Evolutionary conservation across 2,113 vertebrate species (phyloP), one percentile per base, ranked within the genome.

Genomic region (Theristicus caerulescens): DNA sequence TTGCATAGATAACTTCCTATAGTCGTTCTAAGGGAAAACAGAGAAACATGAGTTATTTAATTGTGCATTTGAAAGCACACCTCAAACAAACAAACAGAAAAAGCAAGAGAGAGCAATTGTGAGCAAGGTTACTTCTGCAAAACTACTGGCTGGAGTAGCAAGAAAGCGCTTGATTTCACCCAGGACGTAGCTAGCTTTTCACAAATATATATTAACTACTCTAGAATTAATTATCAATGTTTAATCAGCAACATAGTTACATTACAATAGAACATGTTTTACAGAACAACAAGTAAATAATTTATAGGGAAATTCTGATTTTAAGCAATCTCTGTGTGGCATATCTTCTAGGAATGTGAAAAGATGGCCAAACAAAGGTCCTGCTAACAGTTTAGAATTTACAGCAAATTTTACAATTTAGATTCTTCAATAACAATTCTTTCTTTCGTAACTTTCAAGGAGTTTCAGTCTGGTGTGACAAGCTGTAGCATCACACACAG

Each of bases 1-100:
- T 98, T 99, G 99, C 99, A 99, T 99, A 98, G 99, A 99, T 98
- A 99, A 98, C 98, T 99, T 99, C 90, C 99, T 98, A 89, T 99
- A 99, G 94, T 99, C 99, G 1, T 99, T 99, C 99, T 99, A 96
- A 51, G 29, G 88, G 82, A 94, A 96, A 82, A 91, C 24, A 93
- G 72, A 97, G 72, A 71, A 91, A 95, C 73, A 81, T 2, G 3
- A 6, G 8, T 17, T 24, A 6, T 54, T 89, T 47, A 29, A 26
- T 8, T 22, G 16, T 51, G 31, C 10, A 3, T 17, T 26, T 51
- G 31, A 46, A 51, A 52, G 5, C 15, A 47, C 7, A 31, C 19
- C 47, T 49, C 18, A 66, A 64, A 38, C 1, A 66, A 64, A 38
- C 1, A 26, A 38, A 77, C 5, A 9, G 6, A 32, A 32, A 44